Base-by-base conservation (phyloP, 2,113 vertebrate genomes). In the Microtus montanus region DNA sequence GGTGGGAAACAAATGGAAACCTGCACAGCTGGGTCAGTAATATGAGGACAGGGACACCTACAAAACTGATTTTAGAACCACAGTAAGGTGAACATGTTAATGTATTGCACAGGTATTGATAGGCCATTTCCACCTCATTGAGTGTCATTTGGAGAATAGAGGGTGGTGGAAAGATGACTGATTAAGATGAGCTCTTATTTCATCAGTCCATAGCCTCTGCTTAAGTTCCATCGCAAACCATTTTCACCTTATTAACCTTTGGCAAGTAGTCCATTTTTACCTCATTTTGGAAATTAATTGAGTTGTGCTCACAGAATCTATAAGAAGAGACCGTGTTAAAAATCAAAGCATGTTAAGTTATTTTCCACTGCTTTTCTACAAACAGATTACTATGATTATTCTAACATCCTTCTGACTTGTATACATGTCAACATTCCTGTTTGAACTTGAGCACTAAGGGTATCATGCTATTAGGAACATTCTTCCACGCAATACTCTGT, bases 201-300 rank as follows among this genome's bases (percentile, higher is more conserved):
- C 71, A 93, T 47, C 47, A 87, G 24, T 52, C 49, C 44, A 1
- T 15, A 77, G 54, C 0, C 41, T 61, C 30, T 11, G 66, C 30
- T 70, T 11, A 86, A 79, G 24, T 79, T 95, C 64, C 64, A 90
- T 35, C n/a, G 24, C 7, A 89, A 89, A 66, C 6, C 41, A 77
- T 90, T 94, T 94, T 92, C 68, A 91, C 6, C 33, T 86, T 52
- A 93, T 96, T 92, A 92, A 89, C 26, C 89, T 92, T 77, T 96
- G 28, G 19, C 87, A 82, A 63, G 17, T 4, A 54, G 52, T 64
- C 41, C 26, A 78, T 95, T 97, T 95, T 89, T 71, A 94, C 35
- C 11, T 84, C 47, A 85, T 49, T 95, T 97, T 88, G 70, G 30
- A 96, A 89, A 83, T 33, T 90, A 80, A 92, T 74, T 96, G 80